Evolutionary conservation across 2,797 vertebrate genomes (phyloP).

Genomic region (Macroramphosus scolopax): DNA sequence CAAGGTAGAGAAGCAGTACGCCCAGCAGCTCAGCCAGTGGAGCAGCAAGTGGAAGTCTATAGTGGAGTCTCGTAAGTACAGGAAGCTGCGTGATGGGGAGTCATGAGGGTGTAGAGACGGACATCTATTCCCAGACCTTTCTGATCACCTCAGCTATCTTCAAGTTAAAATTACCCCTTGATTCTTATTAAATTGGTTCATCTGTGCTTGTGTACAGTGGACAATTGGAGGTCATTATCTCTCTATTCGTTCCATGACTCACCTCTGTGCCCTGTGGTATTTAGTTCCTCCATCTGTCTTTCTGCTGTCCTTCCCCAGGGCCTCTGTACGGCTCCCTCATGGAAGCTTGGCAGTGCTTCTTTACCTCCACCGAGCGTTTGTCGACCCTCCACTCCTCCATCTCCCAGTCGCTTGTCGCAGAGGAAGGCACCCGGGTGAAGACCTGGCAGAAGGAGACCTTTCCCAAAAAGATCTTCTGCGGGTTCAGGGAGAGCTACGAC

Average conservation of each 20-base stretch:
- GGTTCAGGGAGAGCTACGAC: conserved; percentile 74
- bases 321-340: conserved; percentile 78
- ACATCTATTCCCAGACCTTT: no score
- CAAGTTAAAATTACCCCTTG: no score
- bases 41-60: conserved; percentile 80
- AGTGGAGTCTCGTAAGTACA: conserved; percentile 77
- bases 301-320: conserved; percentile 39
- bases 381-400: conserved; percentile 76
- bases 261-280: conserved; percentile 18
- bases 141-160: no score
- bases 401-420: conserved; percentile 65
- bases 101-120: no score
- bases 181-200: conserved; percentile 29
- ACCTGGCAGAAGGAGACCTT: conserved; percentile 80
- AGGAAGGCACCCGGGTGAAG: conserved; percentile 68
- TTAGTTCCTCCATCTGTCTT: conserved; percentile 20
- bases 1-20: conserved; percentile 83
- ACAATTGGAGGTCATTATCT: conserved; percentile 49
- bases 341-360: conserved; percentile 74
- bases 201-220: conserved; percentile 30
- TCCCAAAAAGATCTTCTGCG: conserved; percentile 77
- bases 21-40: conserved; percentile 79
- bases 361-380: conserved; percentile 71
- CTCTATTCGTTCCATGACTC: conserved; percentile 45
- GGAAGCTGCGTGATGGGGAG: neutral